Percentiles rank a stretch among this genome's conserved stretches.
phyloP scores from a whole-genome alignment of 2,113 vertebrate genomes.

The Cisticola juncidis region DNA sequence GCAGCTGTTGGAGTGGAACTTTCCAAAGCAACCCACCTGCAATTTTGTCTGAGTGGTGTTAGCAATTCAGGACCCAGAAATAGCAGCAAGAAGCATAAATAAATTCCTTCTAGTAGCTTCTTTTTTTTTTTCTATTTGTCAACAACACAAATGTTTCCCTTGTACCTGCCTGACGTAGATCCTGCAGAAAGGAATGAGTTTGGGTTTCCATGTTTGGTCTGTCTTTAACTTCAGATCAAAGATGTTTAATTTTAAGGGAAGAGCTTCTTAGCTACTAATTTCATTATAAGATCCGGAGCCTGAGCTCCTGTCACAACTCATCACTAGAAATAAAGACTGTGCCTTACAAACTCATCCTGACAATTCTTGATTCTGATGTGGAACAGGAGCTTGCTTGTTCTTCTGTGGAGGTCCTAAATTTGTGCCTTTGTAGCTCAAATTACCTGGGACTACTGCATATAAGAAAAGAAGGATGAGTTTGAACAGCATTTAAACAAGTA shows the following conservation, averaged over 20 bases:
- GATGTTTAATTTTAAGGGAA: not conserved
- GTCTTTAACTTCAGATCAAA: not conserved
- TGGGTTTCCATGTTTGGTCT: not conserved
- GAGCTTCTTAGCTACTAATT: not conserved
- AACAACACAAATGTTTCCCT: not conserved
- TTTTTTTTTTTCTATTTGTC: not conserved
- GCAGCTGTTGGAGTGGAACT: not conserved
- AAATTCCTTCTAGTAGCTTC: not conserved
- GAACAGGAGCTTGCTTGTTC: not conserved
- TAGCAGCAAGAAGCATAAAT: not conserved
- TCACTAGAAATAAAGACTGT: not conserved
- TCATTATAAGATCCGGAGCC: not conserved
- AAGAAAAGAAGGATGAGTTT: not conserved
- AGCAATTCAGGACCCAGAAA: not conserved
- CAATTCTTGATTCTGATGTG: not conserved
- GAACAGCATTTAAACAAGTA: not conserved
- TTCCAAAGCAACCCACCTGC: not conserved
- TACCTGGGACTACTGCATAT: not conserved
- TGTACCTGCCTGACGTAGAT: not conserved
- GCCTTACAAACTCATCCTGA: not conserved
- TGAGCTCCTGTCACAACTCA: not conserved
- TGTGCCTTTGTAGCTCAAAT: not conserved
- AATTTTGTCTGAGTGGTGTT: not conserved
- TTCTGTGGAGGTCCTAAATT: not conserved
- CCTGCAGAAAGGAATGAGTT: not conserved